Conservation (phyloP, 2,797 vertebrate genomes). For the Sebastolobus alascanus region DNA sequence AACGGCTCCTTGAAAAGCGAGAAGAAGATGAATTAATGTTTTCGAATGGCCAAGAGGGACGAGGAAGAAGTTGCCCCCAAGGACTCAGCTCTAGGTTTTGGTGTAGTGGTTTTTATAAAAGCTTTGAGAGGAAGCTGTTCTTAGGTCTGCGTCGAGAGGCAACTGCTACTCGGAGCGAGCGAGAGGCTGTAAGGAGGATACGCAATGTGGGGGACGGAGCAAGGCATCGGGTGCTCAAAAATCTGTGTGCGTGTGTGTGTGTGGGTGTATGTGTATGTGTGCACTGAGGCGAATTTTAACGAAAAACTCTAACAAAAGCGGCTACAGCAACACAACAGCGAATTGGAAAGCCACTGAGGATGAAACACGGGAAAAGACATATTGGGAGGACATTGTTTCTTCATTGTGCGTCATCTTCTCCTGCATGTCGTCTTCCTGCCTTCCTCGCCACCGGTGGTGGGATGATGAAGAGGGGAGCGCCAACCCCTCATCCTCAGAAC, state of each 20-base stretch:
- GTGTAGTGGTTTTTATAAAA: constrained; percentile 63
- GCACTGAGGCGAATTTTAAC: constrained; percentile 70
- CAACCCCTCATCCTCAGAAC: constrained; percentile 61
- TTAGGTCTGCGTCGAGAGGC: constrained; percentile 70
- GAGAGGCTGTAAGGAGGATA: constrained; percentile 53
- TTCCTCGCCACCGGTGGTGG: constrained; percentile 38
- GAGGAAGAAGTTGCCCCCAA: constrained; percentile 71
- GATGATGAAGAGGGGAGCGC: constrained; percentile 55
- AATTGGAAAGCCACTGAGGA: constrained; percentile 58
- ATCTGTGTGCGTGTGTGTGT: constrained; percentile 39
- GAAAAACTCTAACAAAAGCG: constrained; percentile 61
- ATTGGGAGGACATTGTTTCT: constrained; percentile 47
- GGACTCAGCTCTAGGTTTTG: constrained; percentile 80
- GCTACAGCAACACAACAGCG: constrained; percentile 67
- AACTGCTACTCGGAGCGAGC: constrained; percentile 65
- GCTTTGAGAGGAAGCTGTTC: constrained; percentile 58
- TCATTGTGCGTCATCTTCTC: constrained; percentile 34
- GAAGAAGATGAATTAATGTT: constrained; percentile 94
- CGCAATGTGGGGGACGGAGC: constrained; percentile 53
- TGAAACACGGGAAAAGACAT: constrained; percentile 60
- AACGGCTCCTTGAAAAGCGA: constrained; percentile 94
- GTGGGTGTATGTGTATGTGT: constrained; percentile 61
- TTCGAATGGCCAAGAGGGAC: constrained; percentile 50
- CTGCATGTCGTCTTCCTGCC: constrained; percentile 56
- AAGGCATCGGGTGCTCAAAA: constrained; percentile 70